phyloP scores from a whole-genome alignment of 35 echinoderm and acorn worm species.

The Anneissia japonica region DNA sequence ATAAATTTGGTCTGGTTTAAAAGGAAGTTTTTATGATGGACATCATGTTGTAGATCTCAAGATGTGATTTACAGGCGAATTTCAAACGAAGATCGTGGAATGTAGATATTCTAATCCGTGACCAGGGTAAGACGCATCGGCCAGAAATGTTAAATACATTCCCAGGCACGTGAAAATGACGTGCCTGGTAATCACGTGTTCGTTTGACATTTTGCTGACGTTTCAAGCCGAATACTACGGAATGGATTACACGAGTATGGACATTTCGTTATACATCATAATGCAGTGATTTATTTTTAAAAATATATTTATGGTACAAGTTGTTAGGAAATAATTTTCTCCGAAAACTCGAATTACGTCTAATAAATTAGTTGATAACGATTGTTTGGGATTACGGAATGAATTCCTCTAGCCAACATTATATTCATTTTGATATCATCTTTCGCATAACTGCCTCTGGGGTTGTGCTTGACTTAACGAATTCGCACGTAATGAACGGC shows the following conservation, averaged over 20 bases:
- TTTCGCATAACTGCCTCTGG: neutral
- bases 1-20: neutral
- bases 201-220: neutral
- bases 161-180: neutral
- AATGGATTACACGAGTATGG: neutral
- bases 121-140: neutral
- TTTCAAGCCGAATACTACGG: neutral
- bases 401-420: neutral
- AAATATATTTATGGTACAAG: neutral
- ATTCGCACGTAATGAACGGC: neutral
- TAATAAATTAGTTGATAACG: neutral
- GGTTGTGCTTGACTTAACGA: neutral
- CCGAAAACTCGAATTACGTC: neutral
- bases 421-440: neutral
- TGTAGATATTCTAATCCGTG: neutral
- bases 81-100: neutral
- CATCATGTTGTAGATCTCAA: neutral
- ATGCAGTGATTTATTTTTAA: neutral
- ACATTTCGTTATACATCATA: neutral
- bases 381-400: neutral
- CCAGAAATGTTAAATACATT: neutral
- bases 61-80: no score
- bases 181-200: neutral
- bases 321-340: constrained; percentile 2
- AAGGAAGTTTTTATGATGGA: neutral